phyloP scores from a whole-genome alignment of 2,113 vertebrate species.

The Struthidea cinerea region DNA sequence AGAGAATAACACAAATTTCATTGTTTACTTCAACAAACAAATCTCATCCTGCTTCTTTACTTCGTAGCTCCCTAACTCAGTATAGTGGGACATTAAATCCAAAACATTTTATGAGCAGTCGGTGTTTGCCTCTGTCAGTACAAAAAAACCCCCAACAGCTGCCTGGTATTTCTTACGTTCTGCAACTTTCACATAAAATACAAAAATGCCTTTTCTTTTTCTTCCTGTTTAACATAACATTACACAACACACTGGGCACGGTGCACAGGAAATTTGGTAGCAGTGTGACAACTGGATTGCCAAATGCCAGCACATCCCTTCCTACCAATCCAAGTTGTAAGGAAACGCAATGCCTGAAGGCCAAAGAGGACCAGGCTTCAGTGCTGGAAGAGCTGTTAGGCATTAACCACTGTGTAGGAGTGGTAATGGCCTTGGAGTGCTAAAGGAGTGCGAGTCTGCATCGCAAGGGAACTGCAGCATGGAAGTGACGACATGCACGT shows the following conservation, averaged over 20 bases:
- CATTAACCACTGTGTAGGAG: neutral
- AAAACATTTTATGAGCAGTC: neutral
- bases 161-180: neutral
- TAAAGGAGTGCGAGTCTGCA: fast-evolving
- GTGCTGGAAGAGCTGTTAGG: neutral
- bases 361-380: fast-evolving
- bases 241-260: fast-evolving
- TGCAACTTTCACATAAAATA: neutral
- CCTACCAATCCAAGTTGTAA: neutral
- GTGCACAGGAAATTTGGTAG: neutral
- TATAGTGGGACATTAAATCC: neutral
- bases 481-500: neutral
- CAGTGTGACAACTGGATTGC: neutral
- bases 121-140: neutral
- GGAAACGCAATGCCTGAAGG: neutral
- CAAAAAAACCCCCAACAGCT: neutral
- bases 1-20: neutral
- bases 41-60: neutral
- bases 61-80: neutral
- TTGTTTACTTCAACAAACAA: neutral
- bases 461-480: fast-evolving
- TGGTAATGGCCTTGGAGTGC: neutral
- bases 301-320: neutral
- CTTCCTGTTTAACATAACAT: fast-evolving
- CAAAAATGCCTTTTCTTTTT: fast-evolving